phyloP scores from a whole-genome alignment of 2,888 invertebrate genomes.

The Pemphredon lugubris region DNA sequence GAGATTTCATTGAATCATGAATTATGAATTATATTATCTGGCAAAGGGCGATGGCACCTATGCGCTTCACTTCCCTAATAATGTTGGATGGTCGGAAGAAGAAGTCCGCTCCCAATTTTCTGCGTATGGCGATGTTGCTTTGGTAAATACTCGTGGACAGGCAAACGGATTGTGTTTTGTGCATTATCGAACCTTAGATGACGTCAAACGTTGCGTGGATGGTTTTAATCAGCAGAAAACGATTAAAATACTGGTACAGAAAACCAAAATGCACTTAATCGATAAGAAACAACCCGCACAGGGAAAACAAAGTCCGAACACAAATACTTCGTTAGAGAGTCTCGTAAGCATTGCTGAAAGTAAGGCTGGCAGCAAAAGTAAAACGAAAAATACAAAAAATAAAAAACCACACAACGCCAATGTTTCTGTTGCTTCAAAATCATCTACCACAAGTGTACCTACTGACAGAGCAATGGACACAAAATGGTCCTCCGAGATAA shows the following conservation, averaged over 20 bases:
- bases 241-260: slow-evolving; percentile 43
- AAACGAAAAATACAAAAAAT: too few relatives aligned
- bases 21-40: slow-evolving; percentile 41
- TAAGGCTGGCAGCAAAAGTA: too few relatives aligned
- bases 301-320: not conserved
- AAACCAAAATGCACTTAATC: slow-evolving; percentile 1
- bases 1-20: too few relatives aligned
- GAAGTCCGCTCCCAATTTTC: slow-evolving; percentile 63
- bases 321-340: not conserved
- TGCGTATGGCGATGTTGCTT: slow-evolving; percentile 61
- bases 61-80: slow-evolving; percentile 48
- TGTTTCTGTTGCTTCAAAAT: too few relatives aligned
- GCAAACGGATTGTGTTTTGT: slow-evolving; percentile 66
- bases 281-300: not conserved
- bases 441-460: too few relatives aligned
- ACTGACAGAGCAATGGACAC: too few relatives aligned
- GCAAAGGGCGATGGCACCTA: slow-evolving; percentile 8
- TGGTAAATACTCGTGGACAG: slow-evolving; percentile 52
- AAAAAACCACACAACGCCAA: too few relatives aligned
- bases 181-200: slow-evolving; percentile 49
- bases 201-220: slow-evolving; percentile 45
- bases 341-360: not conserved
- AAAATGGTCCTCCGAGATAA: too few relatives aligned
- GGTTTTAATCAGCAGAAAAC: slow-evolving; percentile 23
- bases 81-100: not conserved